These are phyloP conservation scores for Capromys pilorides DNA, from an alignment of 2,797 vertebrate species.

Conservation along the genomic window DNA sequence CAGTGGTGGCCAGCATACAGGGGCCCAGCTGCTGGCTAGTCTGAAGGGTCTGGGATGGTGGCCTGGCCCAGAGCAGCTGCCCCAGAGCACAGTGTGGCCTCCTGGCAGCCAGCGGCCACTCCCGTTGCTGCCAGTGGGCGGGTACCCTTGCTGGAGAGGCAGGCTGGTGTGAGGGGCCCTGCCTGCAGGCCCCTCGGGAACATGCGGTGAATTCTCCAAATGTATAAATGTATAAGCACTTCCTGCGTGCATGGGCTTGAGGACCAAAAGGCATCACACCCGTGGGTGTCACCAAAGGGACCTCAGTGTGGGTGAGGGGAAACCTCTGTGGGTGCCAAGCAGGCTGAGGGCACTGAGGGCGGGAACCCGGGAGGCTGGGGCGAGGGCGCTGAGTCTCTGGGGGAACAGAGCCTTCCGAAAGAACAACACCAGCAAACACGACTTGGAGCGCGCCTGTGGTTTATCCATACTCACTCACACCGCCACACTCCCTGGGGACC, in stretches of 20 bases:
- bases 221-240: not conserved
- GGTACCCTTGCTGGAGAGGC: not conserved
- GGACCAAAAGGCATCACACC: too few species aligned
- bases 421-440: not conserved
- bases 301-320: not conserved
- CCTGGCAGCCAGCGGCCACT: not conserved
- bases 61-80: not conserved
- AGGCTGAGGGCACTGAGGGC: not conserved
- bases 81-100: not conserved
- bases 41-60: not conserved
- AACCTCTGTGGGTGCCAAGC: not conserved
- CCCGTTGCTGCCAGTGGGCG: not conserved
- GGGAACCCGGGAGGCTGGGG: not conserved
- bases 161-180: not conserved
- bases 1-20: not conserved
- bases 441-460: accelerated
- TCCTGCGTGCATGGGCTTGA: not conserved
- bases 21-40: not conserved
- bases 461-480: not conserved
- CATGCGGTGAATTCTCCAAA: too few species aligned
- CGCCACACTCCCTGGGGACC: not conserved
- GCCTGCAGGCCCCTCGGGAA: not conserved
- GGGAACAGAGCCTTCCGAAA: not conserved
- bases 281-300: not conserved
- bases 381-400: not conserved